Evolutionary conservation across 2,888 invertebrate genomes (phyloP), one percentile per base, ranked within the genome.

Genomic region (Lycocerus yunnanus): DNA sequence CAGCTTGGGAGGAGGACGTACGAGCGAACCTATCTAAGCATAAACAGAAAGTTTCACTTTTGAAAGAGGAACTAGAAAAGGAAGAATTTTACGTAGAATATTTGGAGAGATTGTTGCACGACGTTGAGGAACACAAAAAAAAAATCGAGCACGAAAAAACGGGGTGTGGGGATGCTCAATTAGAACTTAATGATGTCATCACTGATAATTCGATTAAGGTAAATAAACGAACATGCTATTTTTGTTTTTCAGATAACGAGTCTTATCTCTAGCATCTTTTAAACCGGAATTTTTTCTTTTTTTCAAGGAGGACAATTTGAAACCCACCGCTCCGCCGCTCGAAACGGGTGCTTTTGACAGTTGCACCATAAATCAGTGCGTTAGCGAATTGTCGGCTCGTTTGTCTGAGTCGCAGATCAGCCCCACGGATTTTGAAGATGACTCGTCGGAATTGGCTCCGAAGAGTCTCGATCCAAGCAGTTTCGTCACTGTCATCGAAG

Each of bases 1-100:
- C 94, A 86, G 95, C 95, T 86, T 96, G 95, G 96, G 96, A 96
- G 88, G 95, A 95, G 89, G 95, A 96, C 90, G 95, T 96, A 85
- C 92, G 95, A 85, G 94, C 95, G 81, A 96, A 96, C 89, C 91
- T 97, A 83, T 92, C 93, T 84, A 94, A 95, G 88, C 96, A 97
- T 90, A 94, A 94, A 89, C 92, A 94, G 87, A 95, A 94, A 90
- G 95, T 96, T 79, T 89, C 91, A 79, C 91, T 93, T 82, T 89
- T 97, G 72, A 92, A 92, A 85, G 95, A 95, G 86, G 96, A 96
- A 87, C 89, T 97, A 79, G 95, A 95, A 85, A 95, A 96, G 86
- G 96, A 97, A 87, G 94, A 95, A 84, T 93, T 95, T 84, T 96
- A 96, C 84, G 96, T 96, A 11, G 95, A 95, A 85, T 96, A 96